Conservation (phyloP, 2,113 vertebrate genomes). For the Eublepharis macularius region DNA sequence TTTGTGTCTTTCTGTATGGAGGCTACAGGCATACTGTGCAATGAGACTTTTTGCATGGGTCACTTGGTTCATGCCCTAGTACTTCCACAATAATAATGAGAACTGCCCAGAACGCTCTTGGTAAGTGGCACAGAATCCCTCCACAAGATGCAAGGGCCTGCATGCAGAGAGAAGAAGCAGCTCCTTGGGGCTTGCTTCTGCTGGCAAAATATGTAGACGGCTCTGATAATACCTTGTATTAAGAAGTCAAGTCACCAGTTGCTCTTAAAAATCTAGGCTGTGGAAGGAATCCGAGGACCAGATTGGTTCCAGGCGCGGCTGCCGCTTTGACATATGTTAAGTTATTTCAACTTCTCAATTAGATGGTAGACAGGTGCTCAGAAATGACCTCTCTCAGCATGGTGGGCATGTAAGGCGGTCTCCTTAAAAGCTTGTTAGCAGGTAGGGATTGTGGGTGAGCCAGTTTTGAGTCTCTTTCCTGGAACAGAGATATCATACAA, state of each 20-base stretch:
- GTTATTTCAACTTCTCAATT: neutral
- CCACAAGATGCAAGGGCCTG: neutral
- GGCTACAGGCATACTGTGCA: no score
- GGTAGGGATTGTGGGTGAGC: neutral
- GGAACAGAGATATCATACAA: neutral
- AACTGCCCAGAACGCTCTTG: neutral
- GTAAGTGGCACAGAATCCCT: neutral
- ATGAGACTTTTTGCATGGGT: neutral
- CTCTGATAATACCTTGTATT: neutral
- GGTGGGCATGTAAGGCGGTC: slow-evolving; percentile 19
- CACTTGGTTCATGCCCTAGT: neutral
- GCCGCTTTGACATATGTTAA: neutral
- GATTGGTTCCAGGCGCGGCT: neutral
- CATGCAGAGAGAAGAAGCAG: neutral
- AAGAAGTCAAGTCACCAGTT: neutral
- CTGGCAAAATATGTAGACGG: neutral
- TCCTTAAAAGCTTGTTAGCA: slow-evolving; percentile 1
- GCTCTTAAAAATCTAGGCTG: neutral
- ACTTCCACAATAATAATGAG: neutral
- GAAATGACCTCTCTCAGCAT: neutral
- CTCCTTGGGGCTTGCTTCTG: neutral
- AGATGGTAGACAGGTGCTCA: slow-evolving; percentile 3
- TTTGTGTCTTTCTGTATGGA: no score
- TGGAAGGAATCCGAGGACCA: neutral
- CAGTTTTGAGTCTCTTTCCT: neutral